These are phyloP conservation scores for Caenorhabditis parvicauda DNA, from an alignment of 2,888 invertebrate genomes.

Conservation along the genomic window DNA sequence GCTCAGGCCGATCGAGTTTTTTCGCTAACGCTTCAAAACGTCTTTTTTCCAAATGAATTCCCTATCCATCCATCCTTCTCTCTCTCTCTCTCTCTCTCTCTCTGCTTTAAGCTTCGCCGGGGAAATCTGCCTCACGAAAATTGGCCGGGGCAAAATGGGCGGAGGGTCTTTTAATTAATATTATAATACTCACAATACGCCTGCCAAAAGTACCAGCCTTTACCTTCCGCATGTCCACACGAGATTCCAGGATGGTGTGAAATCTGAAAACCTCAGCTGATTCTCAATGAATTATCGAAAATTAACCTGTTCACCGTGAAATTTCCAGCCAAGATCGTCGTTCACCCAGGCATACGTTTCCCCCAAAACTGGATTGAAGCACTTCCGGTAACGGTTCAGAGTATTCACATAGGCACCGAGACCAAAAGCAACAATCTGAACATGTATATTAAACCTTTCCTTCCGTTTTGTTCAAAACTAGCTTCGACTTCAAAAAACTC, in stretches of 20 bases:
- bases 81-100: too few species aligned
- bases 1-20: too few species aligned
- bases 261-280: background rate
- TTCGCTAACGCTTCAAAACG: too few species aligned
- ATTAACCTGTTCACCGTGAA: conserved; percentile 83
- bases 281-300: background rate
- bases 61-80: too few species aligned
- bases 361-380: conserved; percentile 90
- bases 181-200: background rate
- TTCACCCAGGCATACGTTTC: conserved; percentile 88
- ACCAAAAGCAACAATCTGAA: conserved; percentile 80
- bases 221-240: background rate
- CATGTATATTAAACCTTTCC: too few species aligned
- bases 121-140: too few species aligned
- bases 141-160: too few species aligned
- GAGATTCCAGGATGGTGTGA: background rate
- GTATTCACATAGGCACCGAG: conserved; percentile 90
- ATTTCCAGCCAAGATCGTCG: conserved; percentile 86
- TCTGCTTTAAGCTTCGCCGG: too few species aligned
- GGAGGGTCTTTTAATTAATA: too few species aligned
- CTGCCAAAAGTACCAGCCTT: background rate
- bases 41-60: too few species aligned
- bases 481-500: too few species aligned
- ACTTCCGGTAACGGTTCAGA: conserved; percentile 89
- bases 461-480: too few species aligned